These are phyloP conservation scores for Phortica magna DNA, from an alignment of 2,888 invertebrate genomes.

Conservation along the genomic window DNA sequence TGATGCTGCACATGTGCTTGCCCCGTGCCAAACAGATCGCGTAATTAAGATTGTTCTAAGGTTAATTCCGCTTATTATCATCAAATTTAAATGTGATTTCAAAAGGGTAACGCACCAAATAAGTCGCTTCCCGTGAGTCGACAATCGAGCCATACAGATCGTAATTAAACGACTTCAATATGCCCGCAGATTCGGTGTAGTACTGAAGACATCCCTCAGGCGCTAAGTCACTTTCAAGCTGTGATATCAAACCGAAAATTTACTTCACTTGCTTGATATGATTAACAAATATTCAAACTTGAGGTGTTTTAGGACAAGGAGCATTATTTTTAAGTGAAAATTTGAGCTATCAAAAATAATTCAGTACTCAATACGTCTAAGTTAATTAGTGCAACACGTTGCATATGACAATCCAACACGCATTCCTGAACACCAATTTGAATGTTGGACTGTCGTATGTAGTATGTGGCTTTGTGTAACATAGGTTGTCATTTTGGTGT, in stretches of 20 bases:
- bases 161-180: conserved; percentile 86
- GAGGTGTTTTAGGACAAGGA: no score
- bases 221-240: conserved; percentile 77
- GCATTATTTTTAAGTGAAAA: background rate
- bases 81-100: background rate
- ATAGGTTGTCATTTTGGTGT: conserved; percentile 40
- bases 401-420: no score
- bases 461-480: background rate
- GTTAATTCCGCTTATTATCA: background rate
- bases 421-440: no score
- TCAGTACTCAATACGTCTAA: background rate
- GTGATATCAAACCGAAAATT: conserved; percentile 68
- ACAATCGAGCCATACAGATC: conserved; percentile 80
- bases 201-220: conserved; percentile 85
- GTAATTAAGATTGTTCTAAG: conserved; percentile 87
- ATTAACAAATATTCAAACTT: background rate
- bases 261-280: conserved; percentile 65
- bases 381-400: no score
- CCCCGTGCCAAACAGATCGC: conserved; percentile 84
- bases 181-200: conserved; percentile 81
- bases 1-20: conserved; percentile 83
- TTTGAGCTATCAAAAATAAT: background rate
- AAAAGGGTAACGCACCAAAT: conserved; percentile 80
- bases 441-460: no score
- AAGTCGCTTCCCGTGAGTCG: conserved; percentile 80